Evolutionary conservation across 2,888 invertebrate genomes (phyloP), one percentile per base, ranked within the genome.

Genomic region (Keiferia lycopersicella): DNA sequence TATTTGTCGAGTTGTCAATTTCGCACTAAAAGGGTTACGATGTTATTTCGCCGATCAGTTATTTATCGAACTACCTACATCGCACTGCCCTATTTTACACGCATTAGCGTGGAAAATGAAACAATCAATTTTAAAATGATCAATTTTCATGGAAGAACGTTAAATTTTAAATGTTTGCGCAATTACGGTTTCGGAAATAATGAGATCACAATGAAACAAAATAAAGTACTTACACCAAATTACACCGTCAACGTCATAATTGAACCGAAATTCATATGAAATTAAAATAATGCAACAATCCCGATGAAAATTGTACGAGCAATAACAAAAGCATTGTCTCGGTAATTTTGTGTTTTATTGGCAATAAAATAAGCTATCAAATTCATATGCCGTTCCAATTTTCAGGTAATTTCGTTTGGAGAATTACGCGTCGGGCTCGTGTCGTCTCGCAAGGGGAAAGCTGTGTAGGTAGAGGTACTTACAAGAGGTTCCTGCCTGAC

Each of bases 211-310:
- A 8, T 45, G 45, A 45, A 45, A 45, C 45, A 45, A 45, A 45
- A 45, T 45, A n/a, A 45, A n/a, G 45, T 45, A 45, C 45, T 45
- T 45, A 45, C n/a, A n/a, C 41, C 16, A 4, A 45, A 45, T n/a
- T 45, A 45, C 8, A 45, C 45, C n/a, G 8, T 45, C 45, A 45
- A 16, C 16, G 16, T 45, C 45, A 34, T 26, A 56, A 56, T 56
- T 30, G 16, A 26, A 34, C n/a, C 56, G 14, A 56, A 56, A 56
- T 71, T 63, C 78, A 76, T 81, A 81, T 77, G 81, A 77, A 80
- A 79, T 56, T 56, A 56, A 26, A 26, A 34, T 56, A 34, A 26
- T 10, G 51, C 20, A 56, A 56, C 56, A 26, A 56, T 34, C 10
- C 30, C 56, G 34, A 16, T 16, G 16, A 34, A 56, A 56, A 34